Base-by-base conservation (phyloP, 2,797 vertebrate species). In the Naso thynnoides region DNA sequence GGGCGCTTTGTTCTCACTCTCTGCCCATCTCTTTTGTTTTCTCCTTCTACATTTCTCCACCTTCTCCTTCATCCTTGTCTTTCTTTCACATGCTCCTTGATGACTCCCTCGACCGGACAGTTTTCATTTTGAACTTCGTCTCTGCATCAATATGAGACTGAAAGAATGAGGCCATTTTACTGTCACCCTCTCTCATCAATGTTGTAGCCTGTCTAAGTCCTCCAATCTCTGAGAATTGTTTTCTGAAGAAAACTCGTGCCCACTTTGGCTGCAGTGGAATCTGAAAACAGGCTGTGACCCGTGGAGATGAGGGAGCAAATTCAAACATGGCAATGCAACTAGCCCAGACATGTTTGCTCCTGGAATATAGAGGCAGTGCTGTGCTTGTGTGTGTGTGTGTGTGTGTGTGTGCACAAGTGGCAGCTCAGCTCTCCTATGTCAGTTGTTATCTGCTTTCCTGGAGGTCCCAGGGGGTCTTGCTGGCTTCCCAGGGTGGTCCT, bases 121-220 rank as follows among this genome's bases (percentile, higher is more conserved):
- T 74, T 85, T 83, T 73, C 50, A 67, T 74, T 85, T 72, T 65
- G 8, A 67, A 64, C 75, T 59, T 76, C 74, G 75, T 47, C 67
- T 73, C 74, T 39, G 52, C 73, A 67, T 85, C 80, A 61, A 45
- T 65, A 48, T 11, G 27, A 81, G 64, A 76, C 50, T 86, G 86
- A 88, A 88, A 90, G 88, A 92, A 88, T 85, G 74, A 78, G 88
- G 87, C 48, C 81, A 82, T 76, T 84, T 88, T 71, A 52, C 78
- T 49, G 82, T 83, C 82, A 3, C 67, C 54, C 76, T 83, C 60
- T 64, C 45, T 86, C 76, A 70, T 63, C 70, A 33, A 9, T 60
- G 62, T 72, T 70, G 61, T 27, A 59, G 70, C 29, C 57, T 67
- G 66, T 83, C 61, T 55, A 48, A 62, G 59, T 77, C 44, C 47